Conservation (phyloP, 1,140 invertebrate genomes). For the Lucilia sericata region DNA sequence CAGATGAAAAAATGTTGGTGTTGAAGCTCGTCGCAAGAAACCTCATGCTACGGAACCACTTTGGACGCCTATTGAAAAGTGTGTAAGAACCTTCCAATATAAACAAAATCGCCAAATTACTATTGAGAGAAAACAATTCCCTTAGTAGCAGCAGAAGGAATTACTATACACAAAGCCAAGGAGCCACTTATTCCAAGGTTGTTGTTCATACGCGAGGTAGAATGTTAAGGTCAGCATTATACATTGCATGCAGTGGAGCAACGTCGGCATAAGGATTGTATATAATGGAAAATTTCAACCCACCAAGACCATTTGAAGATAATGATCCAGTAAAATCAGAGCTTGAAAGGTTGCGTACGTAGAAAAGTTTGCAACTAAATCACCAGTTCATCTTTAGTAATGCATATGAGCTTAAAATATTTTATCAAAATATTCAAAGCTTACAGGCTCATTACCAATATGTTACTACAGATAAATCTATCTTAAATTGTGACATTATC, state of each 20-base stretch:
- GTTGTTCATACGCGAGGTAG: not conserved
- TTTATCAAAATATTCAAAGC: constrained; percentile 3
- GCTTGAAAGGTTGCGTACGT: not conserved
- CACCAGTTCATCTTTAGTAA: not conserved
- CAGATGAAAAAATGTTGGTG: not conserved
- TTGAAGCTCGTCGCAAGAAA: not conserved
- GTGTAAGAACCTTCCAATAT: not conserved
- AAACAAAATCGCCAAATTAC: not conserved
- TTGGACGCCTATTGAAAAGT: not conserved
- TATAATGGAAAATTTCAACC: not conserved
- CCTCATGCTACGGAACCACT: not conserved
- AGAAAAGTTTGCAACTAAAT: not conserved
- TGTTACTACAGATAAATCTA: not conserved
- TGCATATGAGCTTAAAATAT: not conserved
- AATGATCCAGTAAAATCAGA: not conserved
- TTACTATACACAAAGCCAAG: not conserved
- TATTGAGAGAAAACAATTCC: too few relatives aligned
- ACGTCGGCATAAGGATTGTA: not conserved
- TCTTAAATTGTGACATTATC: not conserved
- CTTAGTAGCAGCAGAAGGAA: too few relatives aligned
- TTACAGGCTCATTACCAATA: not conserved
- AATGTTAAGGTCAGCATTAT: not conserved
- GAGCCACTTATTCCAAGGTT: not conserved
- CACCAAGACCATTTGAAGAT: not conserved
- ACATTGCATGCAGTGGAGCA: not conserved